Base-by-base conservation (phyloP, 1,140 invertebrate species). In the Luehdorfia chinensis region DNA sequence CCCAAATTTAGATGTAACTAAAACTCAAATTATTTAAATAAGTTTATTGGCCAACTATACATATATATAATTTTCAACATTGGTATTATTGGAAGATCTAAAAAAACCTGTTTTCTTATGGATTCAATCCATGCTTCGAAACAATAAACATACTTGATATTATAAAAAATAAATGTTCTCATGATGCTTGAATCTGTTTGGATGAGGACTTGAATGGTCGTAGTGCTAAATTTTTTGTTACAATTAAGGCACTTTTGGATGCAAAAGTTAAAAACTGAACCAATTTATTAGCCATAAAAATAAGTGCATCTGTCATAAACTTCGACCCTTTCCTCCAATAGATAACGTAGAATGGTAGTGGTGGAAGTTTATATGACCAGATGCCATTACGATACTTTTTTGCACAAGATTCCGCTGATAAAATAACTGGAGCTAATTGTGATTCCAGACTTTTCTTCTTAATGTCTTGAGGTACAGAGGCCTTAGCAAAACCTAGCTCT, bases 401-500 rank as follows among this genome's bases (percentile, higher is more conserved):
- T n/a, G 83, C 83, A 8, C 36, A 47, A 8, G 58, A 62, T 47
- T 86, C 76, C 11, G 83, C 79, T 14, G 73, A 79, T n/a, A 81
- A 39, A 14, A 86, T 50, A 1, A 34, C 59, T 32, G 76, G 73
- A 16, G 71, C 83, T 39, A 86, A 15, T 62, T 75, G 55, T 50
- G 76, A 80, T 36, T 86, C 78, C n/a, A 84, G 44, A n/a, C 68
- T 76, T 28, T 84, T 74, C 53, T 86, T 86, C 50, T 69, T 49
- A 14, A 84, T 59, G 15, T 53, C 49, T 39, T 59, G 47, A 3
- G 83, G 78, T 0, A 86, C 59, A 34, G 67, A 75, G 3, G 73
- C 69, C 59, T 76, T 73, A 27, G 83, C 83, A 66, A 76, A 86
- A 9, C 83, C 83, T 44, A 86, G 76, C 52, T 86, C 76, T 7